Percentiles rank a stretch among this genome's conserved stretches.
These are phyloP conservation scores for Trinorchestia longiramus DNA, from an alignment of 1,140 invertebrate species.

Conservation along the genomic window DNA sequence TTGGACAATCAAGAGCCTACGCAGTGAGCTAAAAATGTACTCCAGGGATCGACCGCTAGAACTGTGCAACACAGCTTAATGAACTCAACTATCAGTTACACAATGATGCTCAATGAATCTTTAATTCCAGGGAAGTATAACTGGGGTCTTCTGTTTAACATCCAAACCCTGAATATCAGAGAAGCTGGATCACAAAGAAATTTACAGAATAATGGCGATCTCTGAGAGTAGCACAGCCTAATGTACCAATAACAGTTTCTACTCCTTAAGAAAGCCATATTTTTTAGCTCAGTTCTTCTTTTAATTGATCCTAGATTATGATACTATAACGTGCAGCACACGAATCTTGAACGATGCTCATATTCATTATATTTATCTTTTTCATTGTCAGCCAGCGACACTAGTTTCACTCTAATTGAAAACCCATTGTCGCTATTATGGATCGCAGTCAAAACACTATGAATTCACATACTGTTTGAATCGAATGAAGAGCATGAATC, in stretches of 20 bases:
- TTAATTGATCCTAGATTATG: background rate
- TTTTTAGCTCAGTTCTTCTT: background rate
- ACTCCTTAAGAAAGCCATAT: background rate
- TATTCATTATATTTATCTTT: background rate
- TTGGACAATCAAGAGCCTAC: too few relatives aligned
- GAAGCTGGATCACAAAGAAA: background rate
- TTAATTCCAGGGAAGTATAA: background rate
- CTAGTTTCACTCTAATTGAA: background rate
- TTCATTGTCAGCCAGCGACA: background rate
- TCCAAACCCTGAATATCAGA: background rate
- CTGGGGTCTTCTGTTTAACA: background rate
- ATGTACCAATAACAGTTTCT: background rate
- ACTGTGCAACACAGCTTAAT: background rate
- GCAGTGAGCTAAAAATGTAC: too few relatives aligned
- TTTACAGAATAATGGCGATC: background rate
- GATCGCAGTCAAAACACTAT: too few relatives aligned
- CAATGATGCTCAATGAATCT: background rate
- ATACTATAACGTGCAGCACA: background rate
- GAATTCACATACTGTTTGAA: too few relatives aligned
- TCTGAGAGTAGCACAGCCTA: background rate
- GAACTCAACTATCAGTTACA: background rate
- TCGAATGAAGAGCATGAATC: too few relatives aligned
- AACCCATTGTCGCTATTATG: background rate
- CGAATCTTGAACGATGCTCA: background rate
- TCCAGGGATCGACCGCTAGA: background rate